phyloP scores from a whole-genome alignment of 2,888 invertebrate genomes.

The Diarsia brunnea region DNA sequence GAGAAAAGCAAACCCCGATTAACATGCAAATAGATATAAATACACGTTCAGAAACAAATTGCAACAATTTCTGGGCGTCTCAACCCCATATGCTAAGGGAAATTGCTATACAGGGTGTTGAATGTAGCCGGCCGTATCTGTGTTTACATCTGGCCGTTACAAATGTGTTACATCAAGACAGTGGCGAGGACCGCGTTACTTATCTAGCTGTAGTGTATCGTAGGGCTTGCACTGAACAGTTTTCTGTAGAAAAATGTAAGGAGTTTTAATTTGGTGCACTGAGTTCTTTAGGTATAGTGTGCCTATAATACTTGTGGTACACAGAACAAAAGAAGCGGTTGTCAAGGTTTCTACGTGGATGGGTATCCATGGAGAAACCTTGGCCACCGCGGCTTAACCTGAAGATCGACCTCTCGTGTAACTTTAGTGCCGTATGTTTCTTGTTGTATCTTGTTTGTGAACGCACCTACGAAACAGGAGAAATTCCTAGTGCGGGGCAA shows the following conservation, averaged over 20 bases:
- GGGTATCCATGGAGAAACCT: too few species aligned
- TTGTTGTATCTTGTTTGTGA: too few species aligned
- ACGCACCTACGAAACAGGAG: too few species aligned
- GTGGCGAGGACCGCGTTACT: slow-evolving; percentile 81
- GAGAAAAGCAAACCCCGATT: slow-evolving; percentile 51
- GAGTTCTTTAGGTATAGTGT: not conserved
- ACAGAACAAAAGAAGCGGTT: too few species aligned
- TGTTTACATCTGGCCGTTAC: slow-evolving; percentile 88
- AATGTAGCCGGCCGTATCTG: slow-evolving; percentile 78
- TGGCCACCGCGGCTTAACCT: too few species aligned
- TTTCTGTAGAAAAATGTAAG: not conserved
- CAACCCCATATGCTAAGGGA: slow-evolving; percentile 68
- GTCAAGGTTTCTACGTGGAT: too few species aligned
- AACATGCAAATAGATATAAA: slow-evolving; percentile 49
- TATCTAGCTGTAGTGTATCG: slow-evolving; percentile 73
- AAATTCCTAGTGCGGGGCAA: too few species aligned
- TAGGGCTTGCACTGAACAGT: slow-evolving; percentile 72
- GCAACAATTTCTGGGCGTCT: slow-evolving; percentile 69
- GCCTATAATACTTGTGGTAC: too few species aligned
- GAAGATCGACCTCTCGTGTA: too few species aligned
- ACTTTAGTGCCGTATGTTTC: too few species aligned
- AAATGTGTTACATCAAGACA: slow-evolving; percentile 89
- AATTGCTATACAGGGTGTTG: slow-evolving; percentile 81
- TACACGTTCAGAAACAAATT: slow-evolving; percentile 69
- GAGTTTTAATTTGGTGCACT: not conserved